Conservation (phyloP, 2,888 invertebrate species). For the Thumatha senex region DNA sequence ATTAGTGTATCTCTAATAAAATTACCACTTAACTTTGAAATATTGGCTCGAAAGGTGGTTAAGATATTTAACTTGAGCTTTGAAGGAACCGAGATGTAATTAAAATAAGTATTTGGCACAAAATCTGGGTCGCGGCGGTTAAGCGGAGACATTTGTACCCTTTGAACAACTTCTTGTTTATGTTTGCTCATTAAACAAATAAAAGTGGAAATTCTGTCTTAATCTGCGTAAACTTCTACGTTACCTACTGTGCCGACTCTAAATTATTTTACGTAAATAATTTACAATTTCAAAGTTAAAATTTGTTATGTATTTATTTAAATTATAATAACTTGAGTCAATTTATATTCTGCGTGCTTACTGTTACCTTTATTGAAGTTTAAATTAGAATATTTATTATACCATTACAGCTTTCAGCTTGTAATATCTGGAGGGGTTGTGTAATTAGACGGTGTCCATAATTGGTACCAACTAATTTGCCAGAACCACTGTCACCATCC, state of each 20-base stretch:
- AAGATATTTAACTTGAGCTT: constrained; percentile 67
- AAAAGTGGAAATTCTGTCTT: constrained; percentile 72
- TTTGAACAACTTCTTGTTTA: constrained; percentile 81
- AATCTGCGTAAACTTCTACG: constrained; percentile 61
- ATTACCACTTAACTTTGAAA: constrained; percentile 44
- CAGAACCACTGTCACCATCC: no score
- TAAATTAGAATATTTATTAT: constrained; percentile 5
- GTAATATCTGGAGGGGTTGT: not conserved
- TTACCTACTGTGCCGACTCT: constrained; percentile 42
- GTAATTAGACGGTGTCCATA: not conserved
- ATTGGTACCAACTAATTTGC: not conserved
- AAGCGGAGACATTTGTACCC: constrained; percentile 78
- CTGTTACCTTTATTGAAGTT: constrained; percentile 6
- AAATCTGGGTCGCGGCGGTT: constrained; percentile 78
- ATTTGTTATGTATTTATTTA: constrained; percentile 37
- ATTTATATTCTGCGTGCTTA: constrained; percentile 20
- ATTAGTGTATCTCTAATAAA: constrained; percentile 21
- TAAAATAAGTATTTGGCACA: constrained; percentile 82
- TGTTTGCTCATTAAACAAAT: constrained; percentile 80
- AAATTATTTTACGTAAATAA: constrained; percentile 48
- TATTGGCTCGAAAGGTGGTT: constrained; percentile 57
- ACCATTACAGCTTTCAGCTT: not conserved
- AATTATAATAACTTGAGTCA: constrained; percentile 30
- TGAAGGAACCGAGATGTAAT: constrained; percentile 75
- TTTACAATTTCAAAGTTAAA: constrained; percentile 36